Evolutionary conservation across 35 echinoderm and acorn worm species (phyloP), one percentile per base, ranked within the genome.

Genomic region (Lytechinus pictus): DNA sequence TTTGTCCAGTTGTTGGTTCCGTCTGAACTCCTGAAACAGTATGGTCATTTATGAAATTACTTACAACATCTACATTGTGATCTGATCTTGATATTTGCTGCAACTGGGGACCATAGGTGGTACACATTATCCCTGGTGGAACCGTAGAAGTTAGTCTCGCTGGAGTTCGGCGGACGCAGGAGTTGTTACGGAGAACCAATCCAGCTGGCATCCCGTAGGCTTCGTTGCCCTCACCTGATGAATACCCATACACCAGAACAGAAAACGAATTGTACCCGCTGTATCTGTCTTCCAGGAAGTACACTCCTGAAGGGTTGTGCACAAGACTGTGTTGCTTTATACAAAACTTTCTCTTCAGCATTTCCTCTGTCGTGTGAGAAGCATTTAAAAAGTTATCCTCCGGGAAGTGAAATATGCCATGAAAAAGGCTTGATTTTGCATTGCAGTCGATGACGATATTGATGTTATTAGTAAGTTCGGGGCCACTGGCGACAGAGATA

Each of bases 191-290:
- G 86, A 99, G 95, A 21, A 94, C 87, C 28, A 99, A 87, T 54
- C 98, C 98, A 95, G 94, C 96, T 12, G 96, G 98, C 95, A 99
- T 96, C 27, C 98, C 96, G 91, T 96, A 99, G 24, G 98, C 97
- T 13, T 96, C 96, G 21, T 87, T 87, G 27, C 95, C 96, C 3
- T 96, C 86, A 27, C 86, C 66, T 57, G 71, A 86, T 27, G 94
- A 95, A 93, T 96, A 93, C 28, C 98, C 98, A 86, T 99, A 99
- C 3, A 96, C 86, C 14, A 95, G 61, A 54, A 99, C 86, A 1
- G 98, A 93, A 56, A 93, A 93, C 14, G 92, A 99, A 97, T 91
- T 94, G 86, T 27, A 91, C 54, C 24, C 54, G 54, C 14, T 97
- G 19, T 33, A 94, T 94, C 28, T 94, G 92, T 97, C 95, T 53